Evolutionary conservation across 2,113 vertebrate species (phyloP).

Genomic region (Myrmecophaga tridactyla): DNA sequence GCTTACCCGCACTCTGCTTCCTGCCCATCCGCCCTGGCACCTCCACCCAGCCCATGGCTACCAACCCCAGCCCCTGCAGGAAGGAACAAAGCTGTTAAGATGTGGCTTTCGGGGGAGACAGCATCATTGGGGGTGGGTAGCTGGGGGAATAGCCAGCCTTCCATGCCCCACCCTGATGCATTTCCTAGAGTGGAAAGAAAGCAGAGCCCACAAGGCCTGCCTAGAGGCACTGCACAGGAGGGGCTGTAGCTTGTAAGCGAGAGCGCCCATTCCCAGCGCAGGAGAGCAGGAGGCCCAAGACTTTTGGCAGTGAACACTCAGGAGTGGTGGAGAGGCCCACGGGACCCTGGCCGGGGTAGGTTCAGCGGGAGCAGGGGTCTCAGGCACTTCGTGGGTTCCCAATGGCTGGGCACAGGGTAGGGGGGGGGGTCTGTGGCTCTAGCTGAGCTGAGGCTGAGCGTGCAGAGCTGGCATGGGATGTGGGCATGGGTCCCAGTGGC

Average conservation of each 20-base stretch:
- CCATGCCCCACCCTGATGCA: neutral
- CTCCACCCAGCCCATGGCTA: neutral
- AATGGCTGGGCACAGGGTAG: neutral
- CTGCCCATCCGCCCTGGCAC: no score
- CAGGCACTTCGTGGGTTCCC: neutral
- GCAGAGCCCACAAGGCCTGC: neutral
- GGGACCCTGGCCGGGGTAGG: neutral
- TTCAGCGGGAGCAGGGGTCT: neutral
- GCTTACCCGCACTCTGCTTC: fast-evolving
- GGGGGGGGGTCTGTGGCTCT: neutral
- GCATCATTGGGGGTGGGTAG: neutral
- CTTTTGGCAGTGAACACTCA: neutral
- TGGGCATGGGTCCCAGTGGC: neutral
- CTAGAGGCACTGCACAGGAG: fast-evolving
- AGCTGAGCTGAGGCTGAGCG: neutral
- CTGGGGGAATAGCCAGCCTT: neutral
- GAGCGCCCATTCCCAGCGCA: fast-evolving
- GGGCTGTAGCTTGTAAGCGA: neutral
- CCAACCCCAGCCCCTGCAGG: neutral
- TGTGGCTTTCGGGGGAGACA: neutral
- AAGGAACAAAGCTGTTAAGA: neutral
- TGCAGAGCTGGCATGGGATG: neutral
- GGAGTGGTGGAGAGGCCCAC: fast-evolving
- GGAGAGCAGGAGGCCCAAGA: neutral
- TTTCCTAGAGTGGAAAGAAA: neutral